A percentile compares a stretch with the other conserved stretches of the same genome.
phyloP scores from a whole-genome alignment of 2,888 invertebrate genomes.

The Mellilla xanthometata region DNA sequence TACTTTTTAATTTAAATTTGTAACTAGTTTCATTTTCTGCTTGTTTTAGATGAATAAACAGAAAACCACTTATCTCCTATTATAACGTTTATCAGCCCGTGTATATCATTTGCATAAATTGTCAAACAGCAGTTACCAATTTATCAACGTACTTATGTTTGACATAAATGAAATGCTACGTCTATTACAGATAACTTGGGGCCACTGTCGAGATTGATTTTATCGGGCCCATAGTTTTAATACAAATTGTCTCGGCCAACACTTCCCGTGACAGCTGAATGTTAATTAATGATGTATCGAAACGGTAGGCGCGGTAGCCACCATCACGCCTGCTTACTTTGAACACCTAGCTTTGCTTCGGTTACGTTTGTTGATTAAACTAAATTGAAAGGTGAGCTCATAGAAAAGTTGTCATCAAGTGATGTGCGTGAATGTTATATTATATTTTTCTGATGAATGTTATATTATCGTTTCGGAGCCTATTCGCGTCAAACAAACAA shows the following conservation, averaged over 20 bases:
- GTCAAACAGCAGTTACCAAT: conserved; percentile 16
- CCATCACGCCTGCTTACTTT: conserved; percentile 15
- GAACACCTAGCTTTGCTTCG: not conserved
- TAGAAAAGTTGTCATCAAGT: too few relatives aligned
- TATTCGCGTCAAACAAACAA: too few relatives aligned
- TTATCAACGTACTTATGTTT: conserved; percentile 29
- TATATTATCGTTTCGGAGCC: too few relatives aligned
- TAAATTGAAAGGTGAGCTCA: too few relatives aligned
- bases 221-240: conserved; percentile 30
- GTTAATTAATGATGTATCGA: conserved; percentile 58
- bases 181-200: conserved; percentile 29
- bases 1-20: too few relatives aligned
- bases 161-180: conserved; percentile 31
- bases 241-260: conserved; percentile 51
- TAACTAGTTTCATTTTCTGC: too few relatives aligned
- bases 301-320: conserved; percentile 32
- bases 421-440: too few relatives aligned
- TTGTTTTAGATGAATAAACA: too few relatives aligned
- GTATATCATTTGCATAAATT: conserved; percentile 14
- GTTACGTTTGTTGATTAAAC: not conserved
- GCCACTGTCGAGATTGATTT: conserved; percentile 30
- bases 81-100: not conserved
- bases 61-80: not conserved
- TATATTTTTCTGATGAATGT: too few relatives aligned
- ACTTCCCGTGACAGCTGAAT: conserved; percentile 56